phyloP scores from a whole-genome alignment of 2,113 vertebrate species.

The Phaethornis superciliosus region DNA sequence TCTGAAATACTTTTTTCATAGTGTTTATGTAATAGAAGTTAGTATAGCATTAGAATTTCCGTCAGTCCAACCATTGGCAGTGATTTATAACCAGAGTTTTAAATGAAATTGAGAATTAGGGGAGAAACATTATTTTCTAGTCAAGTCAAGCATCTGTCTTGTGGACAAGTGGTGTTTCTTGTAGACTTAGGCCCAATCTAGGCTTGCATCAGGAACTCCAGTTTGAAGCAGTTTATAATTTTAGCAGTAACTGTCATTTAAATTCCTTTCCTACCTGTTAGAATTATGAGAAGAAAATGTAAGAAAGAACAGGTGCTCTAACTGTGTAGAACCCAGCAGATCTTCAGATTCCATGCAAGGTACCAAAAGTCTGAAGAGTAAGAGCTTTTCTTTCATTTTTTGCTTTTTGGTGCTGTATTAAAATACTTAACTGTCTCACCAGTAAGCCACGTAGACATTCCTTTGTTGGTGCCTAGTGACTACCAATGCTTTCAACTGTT shows the following conservation, averaged over 20 bases:
- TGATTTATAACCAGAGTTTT: slow-evolving; percentile 65
- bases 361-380: background rate
- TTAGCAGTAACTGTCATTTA: slow-evolving; percentile 35
- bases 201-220: background rate
- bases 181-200: background rate
- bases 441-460: background rate
- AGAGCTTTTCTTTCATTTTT: background rate
- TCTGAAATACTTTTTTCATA: background rate
- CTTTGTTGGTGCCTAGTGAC: background rate
- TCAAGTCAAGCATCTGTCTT: slow-evolving; percentile 22
- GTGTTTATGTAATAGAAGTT: slow-evolving; percentile 23
- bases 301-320: background rate
- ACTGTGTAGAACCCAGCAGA: background rate
- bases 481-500: background rate
- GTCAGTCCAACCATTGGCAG: slow-evolving; percentile 34
- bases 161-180: slow-evolving; percentile 35
- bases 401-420: background rate
- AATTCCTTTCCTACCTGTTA: slow-evolving; percentile 7
- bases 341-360: background rate
- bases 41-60: slow-evolving; percentile 60
- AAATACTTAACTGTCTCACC: background rate
- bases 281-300: background rate
- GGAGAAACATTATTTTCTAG: slow-evolving; percentile 54
- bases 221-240: slow-evolving; percentile 32
- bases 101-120: slow-evolving; percentile 59